These are phyloP conservation scores for Vidua macroura DNA, from an alignment of 2,113 vertebrate genomes.

Conservation along the genomic window DNA sequence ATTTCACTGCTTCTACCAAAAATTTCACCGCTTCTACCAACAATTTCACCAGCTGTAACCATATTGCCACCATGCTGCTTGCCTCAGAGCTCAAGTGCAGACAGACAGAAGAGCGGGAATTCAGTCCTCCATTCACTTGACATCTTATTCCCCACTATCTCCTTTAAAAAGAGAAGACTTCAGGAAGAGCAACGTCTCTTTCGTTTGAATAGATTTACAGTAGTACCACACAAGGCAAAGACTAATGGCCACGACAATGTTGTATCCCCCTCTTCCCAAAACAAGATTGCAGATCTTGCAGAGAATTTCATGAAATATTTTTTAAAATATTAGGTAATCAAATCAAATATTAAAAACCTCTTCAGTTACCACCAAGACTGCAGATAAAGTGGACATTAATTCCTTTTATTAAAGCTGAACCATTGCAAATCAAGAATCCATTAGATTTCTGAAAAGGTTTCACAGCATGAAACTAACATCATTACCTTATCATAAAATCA, in stretches of 20 bases:
- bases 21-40: neutral
- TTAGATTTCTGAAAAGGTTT: neutral
- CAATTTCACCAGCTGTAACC: neutral
- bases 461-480: neutral
- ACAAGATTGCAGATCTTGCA: neutral
- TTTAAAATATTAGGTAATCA: neutral
- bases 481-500: neutral
- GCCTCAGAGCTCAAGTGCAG: neutral
- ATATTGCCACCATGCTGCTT: neutral
- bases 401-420: neutral
- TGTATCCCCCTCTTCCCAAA: neutral
- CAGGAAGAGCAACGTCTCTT: accelerated
- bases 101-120: neutral
- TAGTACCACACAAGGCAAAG: neutral
- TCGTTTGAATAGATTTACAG: neutral
- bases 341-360: neutral
- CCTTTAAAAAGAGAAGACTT: neutral
- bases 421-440: neutral
- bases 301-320: neutral
- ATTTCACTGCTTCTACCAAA: neutral
- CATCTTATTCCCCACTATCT: neutral
- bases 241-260: neutral
- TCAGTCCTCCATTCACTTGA: neutral
- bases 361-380: neutral
- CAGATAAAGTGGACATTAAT: neutral